A percentile compares a stretch with the other conserved stretches of the same genome.
Conservation (phyloP, 1,140 invertebrate genomes). For the Micrasema longulum region DNA sequence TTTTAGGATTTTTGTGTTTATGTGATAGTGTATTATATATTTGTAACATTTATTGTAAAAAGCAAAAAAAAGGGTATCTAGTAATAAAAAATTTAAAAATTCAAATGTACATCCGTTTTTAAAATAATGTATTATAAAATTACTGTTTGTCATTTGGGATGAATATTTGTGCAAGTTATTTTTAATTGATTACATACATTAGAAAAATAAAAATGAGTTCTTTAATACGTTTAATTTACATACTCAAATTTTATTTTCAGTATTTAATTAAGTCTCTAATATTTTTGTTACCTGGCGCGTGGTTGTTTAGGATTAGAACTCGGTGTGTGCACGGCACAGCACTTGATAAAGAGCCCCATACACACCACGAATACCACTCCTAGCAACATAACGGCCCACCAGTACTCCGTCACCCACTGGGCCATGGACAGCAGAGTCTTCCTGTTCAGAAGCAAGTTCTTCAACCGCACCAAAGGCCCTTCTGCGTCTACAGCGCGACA, state of each 20-base stretch:
- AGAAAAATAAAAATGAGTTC: conserved; percentile 26
- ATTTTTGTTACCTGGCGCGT: conserved; percentile 77
- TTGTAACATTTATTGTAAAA: too few species aligned
- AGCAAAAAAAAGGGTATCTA: too few species aligned
- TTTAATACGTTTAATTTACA: conserved; percentile 12
- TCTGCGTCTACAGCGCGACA: conserved; percentile 98
- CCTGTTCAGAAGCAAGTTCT: conserved; percentile 95
- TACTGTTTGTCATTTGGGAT: too few species aligned
- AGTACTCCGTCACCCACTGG: conserved; percentile 93
- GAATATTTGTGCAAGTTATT: too few species aligned
- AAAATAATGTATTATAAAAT: too few species aligned
- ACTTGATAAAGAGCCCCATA: conserved; percentile 99
- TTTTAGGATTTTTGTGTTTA: too few species aligned
- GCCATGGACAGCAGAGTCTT: conserved; percentile 88
- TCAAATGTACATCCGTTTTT: too few species aligned
- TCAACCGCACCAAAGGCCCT: conserved; percentile 94
- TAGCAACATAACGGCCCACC: conserved; percentile 96
- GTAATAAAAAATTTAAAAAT: too few species aligned
- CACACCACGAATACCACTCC: conserved; percentile 91
- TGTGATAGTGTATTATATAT: too few species aligned
- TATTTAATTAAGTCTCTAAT: too few species aligned
- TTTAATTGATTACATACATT: too few species aligned
- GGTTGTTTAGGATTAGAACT: conserved; percentile 96
- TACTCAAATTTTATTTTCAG: too few species aligned
- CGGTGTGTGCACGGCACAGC: conserved; percentile 98